Evolutionary conservation across 1,140 invertebrate species (phyloP).

Genomic region (Brachionus rotundiformis): DNA sequence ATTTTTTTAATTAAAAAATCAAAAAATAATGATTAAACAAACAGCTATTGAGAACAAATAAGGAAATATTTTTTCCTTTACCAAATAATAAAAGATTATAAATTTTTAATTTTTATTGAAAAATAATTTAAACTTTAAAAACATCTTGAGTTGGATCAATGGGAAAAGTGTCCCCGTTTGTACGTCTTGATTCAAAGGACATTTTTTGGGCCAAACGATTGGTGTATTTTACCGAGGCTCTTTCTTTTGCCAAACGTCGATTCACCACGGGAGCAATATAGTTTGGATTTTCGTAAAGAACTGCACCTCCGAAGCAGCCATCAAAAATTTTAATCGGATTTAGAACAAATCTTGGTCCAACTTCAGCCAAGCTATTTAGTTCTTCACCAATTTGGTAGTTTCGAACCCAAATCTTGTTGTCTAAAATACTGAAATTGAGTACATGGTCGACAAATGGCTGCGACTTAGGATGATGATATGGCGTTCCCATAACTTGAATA

Average conservation of each 20-base stretch:
- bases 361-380: constrained; percentile 86
- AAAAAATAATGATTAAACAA: too few relatives aligned
- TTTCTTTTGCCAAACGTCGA: constrained; percentile 71
- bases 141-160: constrained; percentile 69
- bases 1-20: too few relatives aligned
- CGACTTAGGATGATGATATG: constrained; percentile 93
- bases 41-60: too few relatives aligned
- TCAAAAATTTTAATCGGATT: constrained; percentile 87
- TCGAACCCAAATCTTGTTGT: constrained; percentile 94
- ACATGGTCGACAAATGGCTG: constrained; percentile 99
- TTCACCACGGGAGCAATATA: constrained; percentile 83
- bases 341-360: constrained; percentile 81
- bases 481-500: constrained; percentile 86
- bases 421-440: constrained; percentile 85
- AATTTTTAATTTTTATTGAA: constrained; percentile 20
- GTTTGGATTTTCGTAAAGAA: constrained; percentile 85
- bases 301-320: constrained; percentile 81
- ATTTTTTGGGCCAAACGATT: constrained; percentile 76
- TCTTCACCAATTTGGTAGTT: constrained; percentile 97
- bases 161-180: constrained; percentile 70
- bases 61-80: too few relatives aligned
- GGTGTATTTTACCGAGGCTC: constrained; percentile 74
- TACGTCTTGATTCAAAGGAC: constrained; percentile 71
- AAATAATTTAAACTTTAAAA: constrained; percentile 58
- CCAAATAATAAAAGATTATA: not conserved